Evolutionary conservation across 53 echinoderm and acorn worm species (phyloP).

Genomic region (Patiria pectinifera): DNA sequence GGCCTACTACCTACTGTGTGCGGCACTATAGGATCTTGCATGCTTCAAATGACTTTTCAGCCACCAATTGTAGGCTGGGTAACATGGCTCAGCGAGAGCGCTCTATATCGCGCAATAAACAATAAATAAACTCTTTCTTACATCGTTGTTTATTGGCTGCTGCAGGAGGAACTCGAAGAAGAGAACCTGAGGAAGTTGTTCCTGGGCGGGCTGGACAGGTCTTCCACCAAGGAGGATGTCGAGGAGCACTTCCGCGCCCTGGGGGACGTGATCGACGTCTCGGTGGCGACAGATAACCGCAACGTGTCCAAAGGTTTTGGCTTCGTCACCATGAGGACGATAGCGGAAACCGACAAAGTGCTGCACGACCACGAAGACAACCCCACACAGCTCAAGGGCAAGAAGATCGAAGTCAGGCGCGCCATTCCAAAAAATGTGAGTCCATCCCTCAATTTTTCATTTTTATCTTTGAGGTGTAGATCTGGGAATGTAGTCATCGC

Average conservation of each 20-base stretch:
- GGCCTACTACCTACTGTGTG: no score
- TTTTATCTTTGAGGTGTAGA: no score
- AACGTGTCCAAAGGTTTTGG: slow-evolving; percentile 49
- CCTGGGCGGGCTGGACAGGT: slow-evolving; percentile 34
- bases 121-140: no score
- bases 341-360: slow-evolving; percentile 20
- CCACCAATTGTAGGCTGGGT: no score
- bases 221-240: slow-evolving; percentile 25
- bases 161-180: slow-evolving; percentile 24
- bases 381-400: slow-evolving; percentile 33
- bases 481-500: no score
- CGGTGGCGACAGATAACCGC: slow-evolving; percentile 12
- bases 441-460: neutral
- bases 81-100: no score
- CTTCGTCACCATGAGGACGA: slow-evolving; percentile 47
- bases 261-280: neutral
- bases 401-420: slow-evolving; percentile 42
- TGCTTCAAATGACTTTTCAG: no score
- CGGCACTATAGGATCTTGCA: no score
- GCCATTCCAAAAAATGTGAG: slow-evolving; percentile 66
- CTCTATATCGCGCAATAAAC: no score
- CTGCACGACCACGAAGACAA: slow-evolving; percentile 43
- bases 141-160: neutral
- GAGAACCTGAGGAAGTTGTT: slow-evolving; percentile 56
- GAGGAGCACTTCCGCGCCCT: slow-evolving; percentile 31